phyloP scores from a whole-genome alignment of 2,113 vertebrate genomes.

The Aldabrachelys gigantea region DNA sequence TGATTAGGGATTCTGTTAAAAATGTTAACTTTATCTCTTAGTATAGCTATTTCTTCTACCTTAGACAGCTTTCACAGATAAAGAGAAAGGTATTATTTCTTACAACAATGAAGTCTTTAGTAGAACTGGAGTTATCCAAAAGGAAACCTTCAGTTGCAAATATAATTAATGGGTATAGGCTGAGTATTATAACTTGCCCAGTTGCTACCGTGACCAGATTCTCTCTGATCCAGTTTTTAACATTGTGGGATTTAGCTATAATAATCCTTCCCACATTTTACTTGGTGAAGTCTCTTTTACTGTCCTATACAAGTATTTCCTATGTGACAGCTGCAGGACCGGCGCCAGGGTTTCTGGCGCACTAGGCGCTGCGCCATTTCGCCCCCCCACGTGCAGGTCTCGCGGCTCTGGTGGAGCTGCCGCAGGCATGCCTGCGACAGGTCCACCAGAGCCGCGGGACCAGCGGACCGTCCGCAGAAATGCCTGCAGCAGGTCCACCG shows the following conservation, averaged over 20 bases:
- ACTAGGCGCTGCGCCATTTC: no score
- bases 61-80: neutral
- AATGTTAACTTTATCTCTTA: neutral
- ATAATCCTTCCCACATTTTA: neutral
- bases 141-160: neutral
- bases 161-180: neutral
- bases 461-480: no score
- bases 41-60: no score
- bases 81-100: neutral
- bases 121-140: neutral
- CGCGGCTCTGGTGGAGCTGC: no score
- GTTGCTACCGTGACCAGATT: neutral
- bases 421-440: no score
- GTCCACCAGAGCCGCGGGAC: no score
- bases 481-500: no score
- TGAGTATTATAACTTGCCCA: neutral
- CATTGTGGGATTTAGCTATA: neutral
- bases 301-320: fast-evolving
- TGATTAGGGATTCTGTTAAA: neutral
- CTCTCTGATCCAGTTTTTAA: neutral
- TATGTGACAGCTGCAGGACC: neutral
- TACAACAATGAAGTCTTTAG: neutral
- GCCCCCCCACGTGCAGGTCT: no score
- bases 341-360: no score
- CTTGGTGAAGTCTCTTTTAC: fast-evolving